Base-by-base conservation (phyloP, 2,888 invertebrate genomes). In the Epsilonema sp. region DNA sequence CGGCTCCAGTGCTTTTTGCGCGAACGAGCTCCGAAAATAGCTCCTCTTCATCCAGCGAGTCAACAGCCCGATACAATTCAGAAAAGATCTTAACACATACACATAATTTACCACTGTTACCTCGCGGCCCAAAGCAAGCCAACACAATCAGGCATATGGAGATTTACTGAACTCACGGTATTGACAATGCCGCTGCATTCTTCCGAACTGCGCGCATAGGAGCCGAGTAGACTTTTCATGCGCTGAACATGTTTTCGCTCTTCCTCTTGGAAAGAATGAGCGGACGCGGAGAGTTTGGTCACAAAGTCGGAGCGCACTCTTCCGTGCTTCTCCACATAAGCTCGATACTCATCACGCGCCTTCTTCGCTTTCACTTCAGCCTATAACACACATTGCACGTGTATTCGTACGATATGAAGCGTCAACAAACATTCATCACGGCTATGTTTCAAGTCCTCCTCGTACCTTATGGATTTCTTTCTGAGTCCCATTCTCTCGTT, bases 311-410 rank as follows among this genome's bases (percentile, higher is more conserved):
- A 82, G 64, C 92, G 80, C 43, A 87, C 79, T 26, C 76, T 72
- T 59, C 79, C 80, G 67, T 94, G 92, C 68, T 92, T 94, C 51
- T 92, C 90, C 54, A 89, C 78, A 56, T 86, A 75, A 53, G 74
- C 72, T 65, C 81, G 81, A 65, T 92, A 94, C 61, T 97, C 94
- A 63, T 94, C 92, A 45, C 89, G 82, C 22, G 89, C 77, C 70
- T 90, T 90, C 64, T 82, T 83, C 55, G 84, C 72, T 67, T 94
- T 92, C 55, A 82, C 72, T 67, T 92, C 92, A 48, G 83, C 79
- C 67, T 68, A 46, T 36, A 54, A 51, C n/a, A n/a, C n/a, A n/a
- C n/a, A n/a, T n/a, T n/a, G n/a, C n/a, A n/a, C n/a, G n/a, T n/a
- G n/a, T n/a, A n/a, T n/a, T n/a, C n/a, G n/a, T n/a, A n/a, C n/a